Evolutionary conservation across 1,140 invertebrate species (phyloP).

Genomic region (Bathynomus jamesi): DNA sequence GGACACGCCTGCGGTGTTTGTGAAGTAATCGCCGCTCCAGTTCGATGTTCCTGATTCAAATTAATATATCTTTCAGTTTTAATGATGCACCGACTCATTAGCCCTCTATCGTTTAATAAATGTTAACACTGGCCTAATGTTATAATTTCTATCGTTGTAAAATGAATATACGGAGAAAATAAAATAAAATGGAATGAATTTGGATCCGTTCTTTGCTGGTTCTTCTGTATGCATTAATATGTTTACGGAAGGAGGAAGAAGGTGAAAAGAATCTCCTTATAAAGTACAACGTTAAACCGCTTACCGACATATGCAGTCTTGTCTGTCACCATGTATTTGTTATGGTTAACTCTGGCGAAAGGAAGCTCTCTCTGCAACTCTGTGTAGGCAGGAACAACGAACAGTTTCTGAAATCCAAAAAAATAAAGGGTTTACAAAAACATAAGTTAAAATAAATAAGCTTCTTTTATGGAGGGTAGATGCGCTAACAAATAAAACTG

Average conservation of each 20-base stretch:
- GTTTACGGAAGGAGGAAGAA: not conserved
- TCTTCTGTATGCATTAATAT: not conserved
- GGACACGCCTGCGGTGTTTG: conserved; percentile 75
- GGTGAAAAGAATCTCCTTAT: not conserved
- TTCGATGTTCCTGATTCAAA: conserved; percentile 90
- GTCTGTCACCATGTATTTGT: conserved; percentile 99
- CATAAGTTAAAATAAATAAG: too few relatives aligned
- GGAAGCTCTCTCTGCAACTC: conserved; percentile 73
- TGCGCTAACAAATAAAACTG: too few relatives aligned
- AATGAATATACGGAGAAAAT: too few relatives aligned
- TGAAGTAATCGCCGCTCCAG: conserved; percentile 97
- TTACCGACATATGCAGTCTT: conserved; percentile 77
- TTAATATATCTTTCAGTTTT: too few relatives aligned
- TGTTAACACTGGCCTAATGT: too few relatives aligned
- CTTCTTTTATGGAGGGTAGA: too few relatives aligned
- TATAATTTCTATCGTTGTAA: too few relatives aligned
- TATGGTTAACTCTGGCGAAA: conserved; percentile 87
- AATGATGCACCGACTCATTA: too few relatives aligned
- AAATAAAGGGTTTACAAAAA: too few relatives aligned
- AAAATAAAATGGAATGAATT: conserved; percentile 4
- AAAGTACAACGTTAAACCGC: too few relatives aligned
- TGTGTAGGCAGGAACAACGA: conserved; percentile 63
- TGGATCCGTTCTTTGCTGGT: too few relatives aligned
- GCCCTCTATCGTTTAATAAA: too few relatives aligned
- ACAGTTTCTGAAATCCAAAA: conserved; percentile 58